Conservation (phyloP, 2,113 vertebrate genomes). For the Ciconia boyciana region DNA sequence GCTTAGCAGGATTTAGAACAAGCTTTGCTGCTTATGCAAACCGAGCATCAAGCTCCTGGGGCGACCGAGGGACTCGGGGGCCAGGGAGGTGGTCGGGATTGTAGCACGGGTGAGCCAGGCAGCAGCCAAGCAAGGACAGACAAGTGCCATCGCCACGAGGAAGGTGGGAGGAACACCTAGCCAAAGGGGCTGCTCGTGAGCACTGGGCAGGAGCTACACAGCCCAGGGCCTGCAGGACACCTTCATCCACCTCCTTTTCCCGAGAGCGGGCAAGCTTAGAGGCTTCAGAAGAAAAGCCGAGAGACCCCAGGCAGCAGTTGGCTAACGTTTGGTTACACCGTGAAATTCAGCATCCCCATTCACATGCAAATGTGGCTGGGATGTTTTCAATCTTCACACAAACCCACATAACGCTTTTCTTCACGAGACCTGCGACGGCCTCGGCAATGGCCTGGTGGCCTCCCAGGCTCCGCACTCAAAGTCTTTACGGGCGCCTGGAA, state of each 20-base stretch:
- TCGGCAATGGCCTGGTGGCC: neutral
- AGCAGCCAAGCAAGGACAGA: neutral
- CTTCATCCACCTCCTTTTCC: neutral
- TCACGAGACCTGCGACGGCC: neutral
- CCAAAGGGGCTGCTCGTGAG: neutral
- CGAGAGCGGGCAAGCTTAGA: neutral
- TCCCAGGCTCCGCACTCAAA: neutral
- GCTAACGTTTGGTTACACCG: neutral
- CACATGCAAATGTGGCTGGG: neutral
- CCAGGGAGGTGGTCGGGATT: neutral
- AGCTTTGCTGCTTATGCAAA: constrained; percentile 33
- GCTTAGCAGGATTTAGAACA: constrained; percentile 40
- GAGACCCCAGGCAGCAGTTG: neutral
- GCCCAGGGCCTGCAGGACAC: neutral
- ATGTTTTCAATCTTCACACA: neutral
- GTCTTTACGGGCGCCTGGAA: fast-evolving
- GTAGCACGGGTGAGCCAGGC: neutral
- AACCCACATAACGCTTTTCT: fast-evolving
- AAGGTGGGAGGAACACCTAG: neutral
- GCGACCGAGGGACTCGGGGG: fast-evolving
- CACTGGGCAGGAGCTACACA: neutral
- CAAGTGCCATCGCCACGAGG: neutral
- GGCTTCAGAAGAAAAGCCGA: neutral
- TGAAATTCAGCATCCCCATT: neutral
- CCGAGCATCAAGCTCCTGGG: neutral